phyloP scores from a whole-genome alignment of 2,113 vertebrate species.

The Notarius lentiginosus region DNA sequence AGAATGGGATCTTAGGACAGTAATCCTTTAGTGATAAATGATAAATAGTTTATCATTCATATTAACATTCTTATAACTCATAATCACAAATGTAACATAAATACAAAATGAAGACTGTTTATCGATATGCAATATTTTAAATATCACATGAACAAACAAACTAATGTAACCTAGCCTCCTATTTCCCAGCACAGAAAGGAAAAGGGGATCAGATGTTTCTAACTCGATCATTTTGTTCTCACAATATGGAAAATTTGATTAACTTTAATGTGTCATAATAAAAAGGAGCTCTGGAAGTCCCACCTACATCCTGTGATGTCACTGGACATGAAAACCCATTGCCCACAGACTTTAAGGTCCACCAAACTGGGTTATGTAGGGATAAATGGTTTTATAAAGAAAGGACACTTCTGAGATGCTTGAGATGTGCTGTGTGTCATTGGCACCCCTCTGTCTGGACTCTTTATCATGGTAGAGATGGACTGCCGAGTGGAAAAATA shows the following conservation, averaged over 20 bases:
- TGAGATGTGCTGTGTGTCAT: background rate
- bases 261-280: conserved; percentile 31
- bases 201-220: background rate
- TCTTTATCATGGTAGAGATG: conserved; percentile 17
- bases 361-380: conserved; percentile 11
- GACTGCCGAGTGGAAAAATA: conserved; percentile 32
- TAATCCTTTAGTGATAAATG: background rate
- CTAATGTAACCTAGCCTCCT: background rate
- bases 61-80: too few relatives aligned
- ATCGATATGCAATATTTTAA: background rate
- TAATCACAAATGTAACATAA: background rate
- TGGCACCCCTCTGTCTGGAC: background rate
- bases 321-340: background rate
- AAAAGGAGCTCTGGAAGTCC: conserved; percentile 29
- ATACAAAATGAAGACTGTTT: background rate
- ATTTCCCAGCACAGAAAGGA: background rate
- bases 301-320: conserved; percentile 32
- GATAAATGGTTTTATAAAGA: conserved; percentile 33
- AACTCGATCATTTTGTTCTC: conserved; percentile 11
- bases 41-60: background rate
- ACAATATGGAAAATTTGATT: conserved; percentile 29
- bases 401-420: conserved; percentile 22
- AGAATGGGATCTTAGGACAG: background rate
- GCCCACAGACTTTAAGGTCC: background rate
- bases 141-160: background rate